Evolutionary conservation across 2,113 vertebrate genomes (phyloP).

Genomic region (Platysteira castanea): DNA sequence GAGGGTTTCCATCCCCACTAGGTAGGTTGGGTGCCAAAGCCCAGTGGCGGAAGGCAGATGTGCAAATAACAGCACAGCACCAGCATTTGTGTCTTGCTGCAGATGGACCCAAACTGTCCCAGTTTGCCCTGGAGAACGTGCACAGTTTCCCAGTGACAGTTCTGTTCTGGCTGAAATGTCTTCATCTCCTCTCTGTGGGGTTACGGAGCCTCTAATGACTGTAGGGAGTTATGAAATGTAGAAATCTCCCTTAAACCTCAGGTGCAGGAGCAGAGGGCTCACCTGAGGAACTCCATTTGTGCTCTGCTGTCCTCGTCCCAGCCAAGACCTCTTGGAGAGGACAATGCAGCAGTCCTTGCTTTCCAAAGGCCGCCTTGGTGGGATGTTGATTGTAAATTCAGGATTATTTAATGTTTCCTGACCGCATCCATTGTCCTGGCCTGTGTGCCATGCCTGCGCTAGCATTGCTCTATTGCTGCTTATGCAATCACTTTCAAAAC

Average conservation of each 20-base stretch:
- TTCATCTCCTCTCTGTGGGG: neutral
- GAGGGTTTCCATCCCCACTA: neutral
- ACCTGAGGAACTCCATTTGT: neutral
- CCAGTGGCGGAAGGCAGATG: neutral
- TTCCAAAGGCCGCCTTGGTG: neutral
- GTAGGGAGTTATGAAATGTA: neutral
- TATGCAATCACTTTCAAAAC: conserved; percentile 48
- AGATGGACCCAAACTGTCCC: neutral
- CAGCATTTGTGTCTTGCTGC: neutral
- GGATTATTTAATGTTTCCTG: neutral
- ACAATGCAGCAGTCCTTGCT: neutral
- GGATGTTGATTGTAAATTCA: neutral
- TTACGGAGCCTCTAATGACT: neutral
- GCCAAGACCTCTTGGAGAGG: neutral
- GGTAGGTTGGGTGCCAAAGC: neutral
- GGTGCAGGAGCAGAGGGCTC: neutral
- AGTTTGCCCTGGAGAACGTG: neutral
- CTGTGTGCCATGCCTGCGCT: neutral
- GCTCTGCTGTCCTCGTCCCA: neutral
- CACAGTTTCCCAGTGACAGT: neutral
- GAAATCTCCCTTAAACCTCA: neutral
- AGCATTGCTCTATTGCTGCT: conserved; percentile 8
- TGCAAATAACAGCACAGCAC: neutral
- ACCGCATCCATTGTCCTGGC: neutral
- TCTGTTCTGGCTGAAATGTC: neutral